A percentile compares a stretch with the other conserved stretches of the same genome.
Evolutionary conservation across 2,113 vertebrate species (phyloP).

Genomic region (Blennius ocellaris): DNA sequence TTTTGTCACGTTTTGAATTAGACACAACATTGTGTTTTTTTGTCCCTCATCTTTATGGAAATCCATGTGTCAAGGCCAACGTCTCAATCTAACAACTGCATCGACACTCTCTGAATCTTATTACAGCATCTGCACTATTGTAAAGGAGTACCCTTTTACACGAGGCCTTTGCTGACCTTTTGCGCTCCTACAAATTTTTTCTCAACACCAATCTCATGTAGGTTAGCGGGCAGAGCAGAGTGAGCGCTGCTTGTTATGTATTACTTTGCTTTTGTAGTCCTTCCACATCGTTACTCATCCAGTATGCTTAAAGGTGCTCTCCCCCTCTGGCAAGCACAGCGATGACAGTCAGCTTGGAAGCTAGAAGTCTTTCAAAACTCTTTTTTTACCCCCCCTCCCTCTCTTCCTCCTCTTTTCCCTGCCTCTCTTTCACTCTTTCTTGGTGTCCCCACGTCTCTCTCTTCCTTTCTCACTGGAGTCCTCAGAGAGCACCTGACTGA

Average conservation of each 20-base stretch:
- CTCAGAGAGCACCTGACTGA: constrained; percentile 78
- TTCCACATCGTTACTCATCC: constrained; percentile 77
- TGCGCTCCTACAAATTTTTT: constrained; percentile 34
- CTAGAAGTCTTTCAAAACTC: constrained; percentile 78
- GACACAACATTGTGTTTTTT: constrained; percentile 3
- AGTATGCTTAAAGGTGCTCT: constrained; percentile 79
- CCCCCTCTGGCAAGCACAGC: constrained; percentile 77
- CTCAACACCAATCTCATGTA: constrained; percentile 62
- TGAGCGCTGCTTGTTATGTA: constrained; percentile 69
- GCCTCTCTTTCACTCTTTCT: constrained; percentile 56
- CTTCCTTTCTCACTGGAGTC: constrained; percentile 50
- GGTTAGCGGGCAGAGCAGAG: constrained; percentile 63
- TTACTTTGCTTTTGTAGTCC: constrained; percentile 79
- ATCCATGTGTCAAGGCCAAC: constrained; percentile 25
- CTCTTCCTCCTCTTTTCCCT: constrained; percentile 52
- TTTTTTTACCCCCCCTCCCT: constrained; percentile 6
- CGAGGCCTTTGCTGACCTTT: constrained; percentile 48
- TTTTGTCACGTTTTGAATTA: constrained; percentile 33
- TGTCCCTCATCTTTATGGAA: constrained; percentile 54
- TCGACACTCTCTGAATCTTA: constrained; percentile 33
- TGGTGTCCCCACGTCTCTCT: constrained; percentile 50
- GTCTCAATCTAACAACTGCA: constrained; percentile 29
- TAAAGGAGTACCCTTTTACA: constrained; percentile 26
- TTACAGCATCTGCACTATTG: constrained; percentile 14
- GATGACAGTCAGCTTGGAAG: constrained; percentile 76